phyloP scores from a whole-genome alignment of 2,797 vertebrate species.

The Lacerta agilis region DNA sequence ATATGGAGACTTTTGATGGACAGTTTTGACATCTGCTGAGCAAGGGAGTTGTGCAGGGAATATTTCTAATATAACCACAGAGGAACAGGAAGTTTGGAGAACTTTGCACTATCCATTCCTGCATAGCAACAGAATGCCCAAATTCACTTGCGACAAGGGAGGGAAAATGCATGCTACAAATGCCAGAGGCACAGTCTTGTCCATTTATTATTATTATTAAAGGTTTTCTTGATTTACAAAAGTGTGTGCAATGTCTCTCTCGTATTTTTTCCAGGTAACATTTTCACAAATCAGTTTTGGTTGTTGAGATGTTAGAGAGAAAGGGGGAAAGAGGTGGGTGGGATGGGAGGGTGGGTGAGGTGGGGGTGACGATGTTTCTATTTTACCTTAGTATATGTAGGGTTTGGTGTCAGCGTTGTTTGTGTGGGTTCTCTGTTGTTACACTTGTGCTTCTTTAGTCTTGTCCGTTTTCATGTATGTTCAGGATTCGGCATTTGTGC shows the following conservation, averaged over 20 bases:
- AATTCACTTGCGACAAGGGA: background rate
- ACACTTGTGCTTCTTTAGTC: no score
- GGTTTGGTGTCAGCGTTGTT: no score
- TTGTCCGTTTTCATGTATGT: background rate
- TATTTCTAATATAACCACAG: background rate
- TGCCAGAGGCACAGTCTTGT: background rate
- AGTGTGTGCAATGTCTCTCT: no score
- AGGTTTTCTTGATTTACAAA: no score
- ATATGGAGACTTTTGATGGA: background rate
- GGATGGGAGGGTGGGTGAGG: no score
- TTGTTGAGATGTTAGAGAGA: no score
- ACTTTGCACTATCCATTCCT: background rate
- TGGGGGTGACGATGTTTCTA: no score
- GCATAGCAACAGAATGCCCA: background rate
- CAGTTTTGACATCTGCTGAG: background rate
- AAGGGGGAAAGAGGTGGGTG: no score
- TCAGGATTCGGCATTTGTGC: background rate
- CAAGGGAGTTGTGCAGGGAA: background rate
- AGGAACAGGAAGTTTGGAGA: background rate
- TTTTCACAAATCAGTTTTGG: no score
- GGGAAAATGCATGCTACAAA: background rate
- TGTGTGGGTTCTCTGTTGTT: no score
- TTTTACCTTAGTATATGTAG: no score
- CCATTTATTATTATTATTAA: background rate
- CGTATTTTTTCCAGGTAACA: no score